These are phyloP conservation scores for Timema podura DNA, from an alignment of 2,888 invertebrate species.

Conservation along the genomic window DNA sequence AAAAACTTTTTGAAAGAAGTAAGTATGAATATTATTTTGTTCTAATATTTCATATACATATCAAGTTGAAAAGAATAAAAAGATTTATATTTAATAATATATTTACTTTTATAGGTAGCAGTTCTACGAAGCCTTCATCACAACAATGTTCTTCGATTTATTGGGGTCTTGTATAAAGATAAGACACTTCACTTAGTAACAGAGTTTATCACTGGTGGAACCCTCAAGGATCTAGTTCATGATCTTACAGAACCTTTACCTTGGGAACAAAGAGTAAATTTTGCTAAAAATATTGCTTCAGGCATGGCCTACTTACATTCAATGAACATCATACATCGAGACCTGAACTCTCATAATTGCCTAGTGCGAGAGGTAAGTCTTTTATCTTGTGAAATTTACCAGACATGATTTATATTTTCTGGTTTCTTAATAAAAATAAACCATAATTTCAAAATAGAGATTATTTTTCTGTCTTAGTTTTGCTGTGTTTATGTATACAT, in stretches of 20 bases:
- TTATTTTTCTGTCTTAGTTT: too few relatives aligned
- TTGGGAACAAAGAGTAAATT: conserved; percentile 77
- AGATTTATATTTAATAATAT: not conserved
- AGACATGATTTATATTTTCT: not conserved
- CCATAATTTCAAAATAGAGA: too few relatives aligned
- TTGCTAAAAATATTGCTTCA: conserved; percentile 87
- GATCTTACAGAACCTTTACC: conserved; percentile 63
- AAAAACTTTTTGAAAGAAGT: conserved; percentile 91
- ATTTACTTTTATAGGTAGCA: conserved; percentile 58
- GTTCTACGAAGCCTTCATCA: conserved; percentile 85
- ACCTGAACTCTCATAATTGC: conserved; percentile 94
- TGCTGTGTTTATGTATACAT: too few relatives aligned
- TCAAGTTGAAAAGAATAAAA: not conserved
- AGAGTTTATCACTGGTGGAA: conserved; percentile 90
- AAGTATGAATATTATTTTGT: conserved; percentile 23
- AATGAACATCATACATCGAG: conserved; percentile 91
- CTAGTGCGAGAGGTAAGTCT: conserved; percentile 70
- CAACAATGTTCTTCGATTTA: conserved; percentile 84
- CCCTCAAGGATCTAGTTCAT: conserved; percentile 79
- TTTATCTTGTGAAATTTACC: not conserved
- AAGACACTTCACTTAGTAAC: conserved; percentile 87
- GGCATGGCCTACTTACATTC: conserved; percentile 94
- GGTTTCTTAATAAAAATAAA: too few relatives aligned
- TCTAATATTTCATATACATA: not conserved
- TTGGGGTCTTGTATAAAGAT: conserved; percentile 91